These are phyloP conservation scores for Callosobruchus maculatus DNA, from an alignment of 2,888 invertebrate species.

Conservation along the genomic window DNA sequence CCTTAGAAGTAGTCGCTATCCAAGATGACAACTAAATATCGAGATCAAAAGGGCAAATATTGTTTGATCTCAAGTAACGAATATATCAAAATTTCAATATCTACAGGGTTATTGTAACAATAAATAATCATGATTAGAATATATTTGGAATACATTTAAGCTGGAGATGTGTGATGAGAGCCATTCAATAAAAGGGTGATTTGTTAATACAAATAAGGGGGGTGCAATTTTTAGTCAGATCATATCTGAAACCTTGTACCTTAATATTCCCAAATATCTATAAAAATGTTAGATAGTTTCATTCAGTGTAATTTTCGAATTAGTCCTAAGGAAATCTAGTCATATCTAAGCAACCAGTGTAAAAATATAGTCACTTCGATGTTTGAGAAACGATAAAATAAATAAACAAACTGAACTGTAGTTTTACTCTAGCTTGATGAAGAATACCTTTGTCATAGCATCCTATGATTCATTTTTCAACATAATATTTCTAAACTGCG, in stretches of 20 bases:
- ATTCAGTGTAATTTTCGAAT: background rate
- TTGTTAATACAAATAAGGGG: too few relatives aligned
- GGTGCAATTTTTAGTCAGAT: too few relatives aligned
- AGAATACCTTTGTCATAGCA: too few relatives aligned
- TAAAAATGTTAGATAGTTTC: too few relatives aligned
- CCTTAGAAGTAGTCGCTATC: constrained; percentile 43
- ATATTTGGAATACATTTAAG: background rate
- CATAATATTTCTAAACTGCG: too few relatives aligned
- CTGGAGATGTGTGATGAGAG: too few relatives aligned
- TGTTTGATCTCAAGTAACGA: background rate
- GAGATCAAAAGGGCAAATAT: background rate
- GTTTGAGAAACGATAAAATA: background rate
- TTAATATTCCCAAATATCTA: too few relatives aligned
- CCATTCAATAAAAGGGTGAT: too few relatives aligned
- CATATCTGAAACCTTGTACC: too few relatives aligned
- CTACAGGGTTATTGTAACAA: background rate
- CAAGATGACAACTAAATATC: constrained; percentile 33
- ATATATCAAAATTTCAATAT: background rate
- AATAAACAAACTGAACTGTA: too few relatives aligned
- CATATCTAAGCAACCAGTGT: background rate
- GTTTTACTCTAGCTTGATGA: too few relatives aligned
- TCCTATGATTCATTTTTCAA: too few relatives aligned
- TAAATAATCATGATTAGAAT: background rate
- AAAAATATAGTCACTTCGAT: background rate
- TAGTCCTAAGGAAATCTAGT: background rate